phyloP scores from a whole-genome alignment of 2,888 invertebrate genomes.

The Yponomeuta cagnagella region DNA sequence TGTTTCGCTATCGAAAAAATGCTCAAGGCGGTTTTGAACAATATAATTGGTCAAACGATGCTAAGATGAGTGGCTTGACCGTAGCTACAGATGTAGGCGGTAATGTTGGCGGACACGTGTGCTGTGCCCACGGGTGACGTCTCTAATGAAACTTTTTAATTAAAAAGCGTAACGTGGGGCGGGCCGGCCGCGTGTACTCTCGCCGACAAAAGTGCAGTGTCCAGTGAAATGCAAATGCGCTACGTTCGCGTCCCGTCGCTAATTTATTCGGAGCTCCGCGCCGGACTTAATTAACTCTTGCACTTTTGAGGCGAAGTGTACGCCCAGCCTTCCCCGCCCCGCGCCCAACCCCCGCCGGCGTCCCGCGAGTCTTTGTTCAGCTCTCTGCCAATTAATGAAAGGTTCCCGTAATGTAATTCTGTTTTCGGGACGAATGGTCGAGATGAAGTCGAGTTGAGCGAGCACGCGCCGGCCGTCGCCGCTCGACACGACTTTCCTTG shows the following conservation, averaged over 20 bases:
- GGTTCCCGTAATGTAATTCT: constrained; percentile 1
- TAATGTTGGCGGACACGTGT: too few relatives aligned
- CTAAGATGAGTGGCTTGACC: too few relatives aligned
- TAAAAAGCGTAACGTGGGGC: background rate
- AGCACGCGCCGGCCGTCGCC: background rate
- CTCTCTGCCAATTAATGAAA: background rate
- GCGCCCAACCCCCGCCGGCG: background rate
- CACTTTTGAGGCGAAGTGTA: constrained; percentile 10
- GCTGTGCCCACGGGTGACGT: constrained; percentile 1
- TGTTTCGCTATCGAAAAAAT: too few relatives aligned
- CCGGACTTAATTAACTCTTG: constrained; percentile 13
- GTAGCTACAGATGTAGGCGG: too few relatives aligned
- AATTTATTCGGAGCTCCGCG: constrained; percentile 11
- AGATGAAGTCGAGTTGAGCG: background rate
- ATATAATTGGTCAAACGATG: too few relatives aligned
- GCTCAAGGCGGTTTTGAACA: too few relatives aligned
- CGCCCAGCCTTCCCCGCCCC: background rate
- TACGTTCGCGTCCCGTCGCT: background rate
- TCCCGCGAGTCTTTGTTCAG: constrained; percentile 8
- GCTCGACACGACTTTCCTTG: background rate
- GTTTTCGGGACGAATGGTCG: background rate
- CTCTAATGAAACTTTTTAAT: constrained; percentile 11
- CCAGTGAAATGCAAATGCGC: constrained; percentile 13
- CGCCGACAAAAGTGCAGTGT: constrained; percentile 13
- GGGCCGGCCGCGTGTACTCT: constrained; percentile 4